Evolutionary conservation across 2,888 invertebrate species (phyloP).

Genomic region (Axea sp.): DNA sequence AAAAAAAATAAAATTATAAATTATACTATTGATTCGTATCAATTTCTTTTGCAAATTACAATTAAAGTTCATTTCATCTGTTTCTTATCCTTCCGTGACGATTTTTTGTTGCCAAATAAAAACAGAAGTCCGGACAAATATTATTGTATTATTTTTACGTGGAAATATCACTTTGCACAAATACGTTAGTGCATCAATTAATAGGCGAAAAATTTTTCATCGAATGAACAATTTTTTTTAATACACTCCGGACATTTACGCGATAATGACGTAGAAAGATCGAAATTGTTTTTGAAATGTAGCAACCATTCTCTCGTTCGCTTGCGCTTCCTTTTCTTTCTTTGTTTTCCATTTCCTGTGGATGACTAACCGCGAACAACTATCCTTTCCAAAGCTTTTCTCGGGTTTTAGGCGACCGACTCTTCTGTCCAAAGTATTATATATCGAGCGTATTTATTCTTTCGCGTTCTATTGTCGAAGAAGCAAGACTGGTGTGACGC

Average conservation of each 20-base stretch:
- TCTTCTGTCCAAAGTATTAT: conserved; percentile 48
- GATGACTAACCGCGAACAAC: conserved; percentile 50
- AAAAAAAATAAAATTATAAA: too few species aligned
- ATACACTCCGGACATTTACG: conserved; percentile 16
- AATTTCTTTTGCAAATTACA: too few species aligned
- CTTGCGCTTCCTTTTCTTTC: conserved; percentile 34
- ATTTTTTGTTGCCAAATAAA: too few species aligned
- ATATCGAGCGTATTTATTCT: conserved; percentile 58
- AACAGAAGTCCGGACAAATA: too few species aligned
- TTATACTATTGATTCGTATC: too few species aligned
- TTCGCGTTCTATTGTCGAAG: conserved; percentile 42
- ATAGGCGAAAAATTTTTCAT: conserved; percentile 13
- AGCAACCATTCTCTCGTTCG: conserved; percentile 20
- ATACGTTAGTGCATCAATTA: conserved; percentile 18
- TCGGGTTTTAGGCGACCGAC: conserved; percentile 34
- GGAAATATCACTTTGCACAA: conserved; percentile 10
- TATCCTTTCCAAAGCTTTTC: conserved; percentile 35
- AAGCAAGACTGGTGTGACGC: conserved; percentile 28
- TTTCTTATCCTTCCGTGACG: too few species aligned
- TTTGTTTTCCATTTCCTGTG: conserved; percentile 49
- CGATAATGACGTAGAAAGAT: conserved; percentile 35
- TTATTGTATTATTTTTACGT: neutral
- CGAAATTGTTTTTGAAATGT: conserved; percentile 31
- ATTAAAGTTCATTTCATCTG: too few species aligned
- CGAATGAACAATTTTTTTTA: neutral